Evolutionary conservation across 2,888 invertebrate species (phyloP).

Genomic region (Synergus itoensis): DNA sequence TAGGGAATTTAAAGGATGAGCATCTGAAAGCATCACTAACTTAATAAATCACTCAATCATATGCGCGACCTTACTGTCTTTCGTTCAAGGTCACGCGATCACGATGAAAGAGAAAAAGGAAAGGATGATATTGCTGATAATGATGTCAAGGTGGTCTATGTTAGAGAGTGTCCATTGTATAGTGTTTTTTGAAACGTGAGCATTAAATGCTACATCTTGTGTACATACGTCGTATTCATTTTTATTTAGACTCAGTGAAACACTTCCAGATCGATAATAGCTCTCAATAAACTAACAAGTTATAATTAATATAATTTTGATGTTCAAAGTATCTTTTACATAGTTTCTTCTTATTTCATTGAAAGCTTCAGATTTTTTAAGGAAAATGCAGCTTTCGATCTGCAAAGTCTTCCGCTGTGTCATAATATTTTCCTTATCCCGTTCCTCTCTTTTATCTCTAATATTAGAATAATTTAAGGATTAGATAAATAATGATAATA

Average conservation of each 20-base stretch:
- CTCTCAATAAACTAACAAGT: background rate
- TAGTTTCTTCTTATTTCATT: background rate
- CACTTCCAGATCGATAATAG: conserved; percentile 43
- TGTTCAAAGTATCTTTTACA: too few species aligned
- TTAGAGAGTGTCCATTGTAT: conserved; percentile 78
- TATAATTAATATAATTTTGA: background rate
- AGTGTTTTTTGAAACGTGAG: conserved; percentile 78
- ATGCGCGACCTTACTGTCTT: conserved; percentile 64
- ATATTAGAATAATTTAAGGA: background rate
- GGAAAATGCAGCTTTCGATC: background rate
- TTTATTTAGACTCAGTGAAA: conserved; percentile 60
- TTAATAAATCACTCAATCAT: conserved; percentile 65
- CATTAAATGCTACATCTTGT: conserved; percentile 78
- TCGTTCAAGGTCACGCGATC: conserved; percentile 64
- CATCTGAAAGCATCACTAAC: conserved; percentile 64
- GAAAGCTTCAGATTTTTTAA: background rate
- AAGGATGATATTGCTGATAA: conserved; percentile 61
- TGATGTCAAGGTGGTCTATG: conserved; percentile 75
- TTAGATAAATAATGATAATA: background rate
- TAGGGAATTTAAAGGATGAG: conserved; percentile 43
- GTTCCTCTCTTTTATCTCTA: background rate
- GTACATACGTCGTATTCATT: conserved; percentile 68
- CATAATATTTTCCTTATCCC: background rate
- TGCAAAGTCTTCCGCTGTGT: background rate
- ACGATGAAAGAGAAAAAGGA: conserved; percentile 55